phyloP scores from a whole-genome alignment of 2,888 invertebrate genomes.

The Atherix ibis region DNA sequence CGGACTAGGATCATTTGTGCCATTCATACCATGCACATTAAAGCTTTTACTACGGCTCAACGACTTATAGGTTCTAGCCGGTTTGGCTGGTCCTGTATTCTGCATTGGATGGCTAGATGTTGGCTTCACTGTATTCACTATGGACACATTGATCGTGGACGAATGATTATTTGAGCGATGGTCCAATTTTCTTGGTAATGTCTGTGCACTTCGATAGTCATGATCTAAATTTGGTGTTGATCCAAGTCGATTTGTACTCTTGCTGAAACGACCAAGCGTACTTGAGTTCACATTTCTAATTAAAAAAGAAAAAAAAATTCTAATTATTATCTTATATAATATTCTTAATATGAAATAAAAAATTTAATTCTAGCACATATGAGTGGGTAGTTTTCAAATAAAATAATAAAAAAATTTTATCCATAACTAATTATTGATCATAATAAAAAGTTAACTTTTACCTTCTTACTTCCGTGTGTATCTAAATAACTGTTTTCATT shows the following conservation, averaged over 20 bases:
- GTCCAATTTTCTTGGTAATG: constrained; percentile 51
- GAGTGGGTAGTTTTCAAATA: too few relatives aligned
- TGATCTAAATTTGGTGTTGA: constrained; percentile 35
- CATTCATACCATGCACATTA: constrained; percentile 53
- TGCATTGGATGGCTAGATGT: constrained; percentile 28
- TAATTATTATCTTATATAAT: too few relatives aligned
- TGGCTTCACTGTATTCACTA: constrained; percentile 37
- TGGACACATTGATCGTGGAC: constrained; percentile 52
- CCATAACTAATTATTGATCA: too few relatives aligned
- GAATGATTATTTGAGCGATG: constrained; percentile 28
- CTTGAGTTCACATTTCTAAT: constrained; percentile 32
- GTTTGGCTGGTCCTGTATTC: constrained; percentile 52
- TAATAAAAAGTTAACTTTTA: too few relatives aligned
- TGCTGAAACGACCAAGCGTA: constrained; percentile 69
- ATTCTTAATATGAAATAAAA: too few relatives aligned
- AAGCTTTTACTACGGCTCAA: constrained; percentile 71
- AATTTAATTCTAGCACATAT: too few relatives aligned
- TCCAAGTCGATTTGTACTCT: constrained; percentile 56
- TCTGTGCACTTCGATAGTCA: constrained; percentile 49
- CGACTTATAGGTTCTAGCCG: constrained; percentile 62
- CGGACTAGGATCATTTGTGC: constrained; percentile 34
- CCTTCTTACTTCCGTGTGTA: too few relatives aligned
- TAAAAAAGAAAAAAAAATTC: constrained; percentile 3
- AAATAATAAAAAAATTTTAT: too few relatives aligned
- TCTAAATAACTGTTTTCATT: too few relatives aligned